Conservation (phyloP, 2,888 invertebrate species). For the Kuschelorhynchus macadamiae region DNA sequence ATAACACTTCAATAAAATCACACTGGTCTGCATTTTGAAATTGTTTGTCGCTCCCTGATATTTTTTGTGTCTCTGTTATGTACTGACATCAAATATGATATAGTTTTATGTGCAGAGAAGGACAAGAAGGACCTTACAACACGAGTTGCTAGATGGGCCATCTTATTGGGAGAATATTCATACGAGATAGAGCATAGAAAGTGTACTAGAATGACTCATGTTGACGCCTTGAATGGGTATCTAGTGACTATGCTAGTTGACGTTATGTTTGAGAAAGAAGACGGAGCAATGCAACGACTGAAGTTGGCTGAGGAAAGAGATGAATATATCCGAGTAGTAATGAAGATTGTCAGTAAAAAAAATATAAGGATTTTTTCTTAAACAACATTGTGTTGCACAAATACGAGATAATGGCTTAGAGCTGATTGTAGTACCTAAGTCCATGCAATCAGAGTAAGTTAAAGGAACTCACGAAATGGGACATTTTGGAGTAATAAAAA, state of each 20-base stretch:
- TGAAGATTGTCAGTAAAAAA: conserved; percentile 14
- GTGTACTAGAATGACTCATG: too few species aligned
- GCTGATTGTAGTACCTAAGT: conserved; percentile 24
- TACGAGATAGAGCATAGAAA: conserved; percentile 57
- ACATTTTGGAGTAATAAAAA: conserved; percentile 58
- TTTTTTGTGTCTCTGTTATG: too few species aligned
- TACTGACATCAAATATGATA: too few species aligned
- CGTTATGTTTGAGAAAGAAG: conserved; percentile 7
- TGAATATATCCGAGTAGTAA: conserved; percentile 49
- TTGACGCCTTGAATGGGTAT: too few species aligned
- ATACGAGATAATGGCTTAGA: too few species aligned
- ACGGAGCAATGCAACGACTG: conserved; percentile 18
- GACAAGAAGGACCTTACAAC: conserved; percentile 55
- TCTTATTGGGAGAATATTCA: conserved; percentile 56
- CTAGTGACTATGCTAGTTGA: conserved; percentile 11
- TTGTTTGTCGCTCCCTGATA: too few species aligned
- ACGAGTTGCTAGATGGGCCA: conserved; percentile 59
- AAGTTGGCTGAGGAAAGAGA: conserved; percentile 47
- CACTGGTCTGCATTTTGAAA: too few species aligned
- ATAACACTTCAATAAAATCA: too few species aligned
- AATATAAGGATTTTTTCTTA: too few species aligned
- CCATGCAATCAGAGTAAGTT: conserved; percentile 62
- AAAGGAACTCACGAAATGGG: conserved; percentile 60
- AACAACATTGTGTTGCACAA: too few species aligned
- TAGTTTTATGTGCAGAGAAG: too few species aligned